A percentile compares a stretch with the other conserved stretches of the same genome.
These are phyloP conservation scores for Pyrgilauda ruficollis DNA, from an alignment of 2,113 vertebrate genomes.

Conservation along the genomic window DNA sequence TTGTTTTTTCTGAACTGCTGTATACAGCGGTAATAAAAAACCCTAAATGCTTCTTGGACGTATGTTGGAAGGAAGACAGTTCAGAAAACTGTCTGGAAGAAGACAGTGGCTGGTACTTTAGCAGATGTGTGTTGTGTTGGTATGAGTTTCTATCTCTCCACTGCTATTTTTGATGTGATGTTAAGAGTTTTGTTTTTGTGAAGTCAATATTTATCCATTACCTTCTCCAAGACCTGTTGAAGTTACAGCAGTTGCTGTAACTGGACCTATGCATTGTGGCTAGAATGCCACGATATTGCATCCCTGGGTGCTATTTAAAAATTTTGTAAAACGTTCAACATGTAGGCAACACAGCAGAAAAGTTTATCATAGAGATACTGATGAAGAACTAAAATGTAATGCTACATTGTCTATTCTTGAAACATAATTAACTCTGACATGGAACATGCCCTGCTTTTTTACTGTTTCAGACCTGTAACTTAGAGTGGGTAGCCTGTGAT, in stretches of 20 bases:
- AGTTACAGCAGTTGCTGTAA: neutral
- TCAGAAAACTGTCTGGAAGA: neutral
- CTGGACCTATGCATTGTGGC: neutral
- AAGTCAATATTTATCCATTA: neutral
- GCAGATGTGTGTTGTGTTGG: neutral
- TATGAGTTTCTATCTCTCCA: neutral
- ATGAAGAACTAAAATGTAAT: neutral
- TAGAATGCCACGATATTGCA: neutral
- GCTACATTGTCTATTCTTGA: neutral
- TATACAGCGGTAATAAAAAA: neutral
- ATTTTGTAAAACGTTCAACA: neutral
- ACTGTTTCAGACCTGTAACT: neutral
- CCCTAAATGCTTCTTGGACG: neutral
- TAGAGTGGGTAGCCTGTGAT: neutral
- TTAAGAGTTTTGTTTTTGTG: neutral
- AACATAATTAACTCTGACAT: neutral
- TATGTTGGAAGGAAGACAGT: neutral
- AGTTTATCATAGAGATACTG: neutral
- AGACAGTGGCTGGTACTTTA: neutral
- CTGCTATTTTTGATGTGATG: neutral
- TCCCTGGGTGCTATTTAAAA: neutral
- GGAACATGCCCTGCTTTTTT: neutral
- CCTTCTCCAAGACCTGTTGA: neutral
- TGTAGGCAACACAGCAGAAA: neutral
- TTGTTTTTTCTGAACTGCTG: neutral